Conservation (phyloP, 2,797 vertebrate genomes). For the Sebastes nivosus region DNA sequence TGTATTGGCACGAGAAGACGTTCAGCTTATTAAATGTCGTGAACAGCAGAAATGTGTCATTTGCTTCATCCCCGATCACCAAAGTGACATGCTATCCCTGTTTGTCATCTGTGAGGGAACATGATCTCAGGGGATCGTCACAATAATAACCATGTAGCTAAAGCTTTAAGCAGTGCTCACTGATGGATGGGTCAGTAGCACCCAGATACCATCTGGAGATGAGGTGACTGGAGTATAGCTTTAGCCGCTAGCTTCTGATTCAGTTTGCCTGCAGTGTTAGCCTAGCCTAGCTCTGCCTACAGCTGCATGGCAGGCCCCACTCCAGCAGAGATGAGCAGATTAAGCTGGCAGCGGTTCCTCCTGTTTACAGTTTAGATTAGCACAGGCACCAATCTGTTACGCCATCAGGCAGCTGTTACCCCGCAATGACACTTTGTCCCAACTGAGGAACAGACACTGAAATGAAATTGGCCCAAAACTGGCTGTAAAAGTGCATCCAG, state of each 20-base stretch:
- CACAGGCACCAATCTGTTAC: constrained; percentile 70
- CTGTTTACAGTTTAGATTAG: constrained; percentile 80
- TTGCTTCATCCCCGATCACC: background rate
- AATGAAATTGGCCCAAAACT: constrained; percentile 7
- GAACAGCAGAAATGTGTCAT: background rate
- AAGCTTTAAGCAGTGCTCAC: constrained; percentile 51
- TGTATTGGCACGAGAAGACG: background rate
- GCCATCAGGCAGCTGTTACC: constrained; percentile 75
- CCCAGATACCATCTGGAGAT: constrained; percentile 69
- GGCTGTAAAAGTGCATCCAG: constrained; percentile 21
- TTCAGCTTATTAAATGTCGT: background rate
- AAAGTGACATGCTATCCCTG: background rate
- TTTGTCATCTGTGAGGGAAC: background rate
- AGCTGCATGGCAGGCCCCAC: constrained; percentile 19
- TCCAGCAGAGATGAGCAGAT: constrained; percentile 74
- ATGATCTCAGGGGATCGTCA: constrained; percentile 1
- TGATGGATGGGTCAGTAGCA: constrained; percentile 48
- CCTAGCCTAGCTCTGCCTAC: constrained; percentile 11
- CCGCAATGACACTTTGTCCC: constrained; percentile 61
- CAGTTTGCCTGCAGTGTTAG: constrained; percentile 1
- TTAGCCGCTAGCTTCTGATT: constrained; percentile 5
- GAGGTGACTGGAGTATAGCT: constrained; percentile 27
- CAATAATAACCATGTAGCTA: constrained; percentile 12
- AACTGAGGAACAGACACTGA: constrained; percentile 15
- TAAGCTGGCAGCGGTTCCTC: constrained; percentile 79